Conservation (phyloP, 2,113 vertebrate genomes). For the Xenopus laevis region DNA sequence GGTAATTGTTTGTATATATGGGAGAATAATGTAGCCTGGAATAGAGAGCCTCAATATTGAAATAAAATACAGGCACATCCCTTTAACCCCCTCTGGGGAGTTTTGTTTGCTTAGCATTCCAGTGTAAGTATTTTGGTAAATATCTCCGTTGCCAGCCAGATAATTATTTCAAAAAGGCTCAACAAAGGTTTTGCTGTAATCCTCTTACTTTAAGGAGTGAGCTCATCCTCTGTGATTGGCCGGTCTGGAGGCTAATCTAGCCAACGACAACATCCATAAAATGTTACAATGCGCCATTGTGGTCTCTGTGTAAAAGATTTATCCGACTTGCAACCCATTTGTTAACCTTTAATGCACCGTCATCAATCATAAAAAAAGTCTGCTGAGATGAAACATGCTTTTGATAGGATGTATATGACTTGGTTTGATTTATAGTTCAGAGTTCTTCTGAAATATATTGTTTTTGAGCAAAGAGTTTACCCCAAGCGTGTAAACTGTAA, state of each 20-base stretch:
- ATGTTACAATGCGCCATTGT: constrained; percentile 61
- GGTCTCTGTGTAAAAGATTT: constrained; percentile 59
- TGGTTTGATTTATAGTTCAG: too few relatives aligned
- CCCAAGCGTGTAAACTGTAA: too few relatives aligned
- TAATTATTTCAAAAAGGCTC: constrained; percentile 30
- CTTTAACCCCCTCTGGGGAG: not conserved
- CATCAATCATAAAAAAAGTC: constrained; percentile 5
- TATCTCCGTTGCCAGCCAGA: constrained; percentile 8
- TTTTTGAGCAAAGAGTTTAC: too few relatives aligned
- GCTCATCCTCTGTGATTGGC: constrained; percentile 43
- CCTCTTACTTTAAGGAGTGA: constrained; percentile 45
- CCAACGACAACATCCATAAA: constrained; percentile 61
- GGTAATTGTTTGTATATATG: too few relatives aligned
- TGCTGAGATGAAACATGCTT: too few relatives aligned
- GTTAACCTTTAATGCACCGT: not conserved
- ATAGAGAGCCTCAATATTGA: too few relatives aligned
- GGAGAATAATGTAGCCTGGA: too few relatives aligned
- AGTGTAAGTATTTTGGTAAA: constrained; percentile 35
- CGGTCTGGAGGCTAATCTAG: constrained; percentile 52
- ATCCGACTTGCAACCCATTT: constrained; percentile 22
- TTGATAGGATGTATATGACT: too few relatives aligned
- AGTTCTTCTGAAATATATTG: too few relatives aligned
- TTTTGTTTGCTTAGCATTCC: constrained; percentile 37
- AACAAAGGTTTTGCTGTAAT: constrained; percentile 60
- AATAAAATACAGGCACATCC: too few relatives aligned